Base-by-base conservation (phyloP, 2,888 invertebrate species). In the Temnothorax ravouxi region DNA sequence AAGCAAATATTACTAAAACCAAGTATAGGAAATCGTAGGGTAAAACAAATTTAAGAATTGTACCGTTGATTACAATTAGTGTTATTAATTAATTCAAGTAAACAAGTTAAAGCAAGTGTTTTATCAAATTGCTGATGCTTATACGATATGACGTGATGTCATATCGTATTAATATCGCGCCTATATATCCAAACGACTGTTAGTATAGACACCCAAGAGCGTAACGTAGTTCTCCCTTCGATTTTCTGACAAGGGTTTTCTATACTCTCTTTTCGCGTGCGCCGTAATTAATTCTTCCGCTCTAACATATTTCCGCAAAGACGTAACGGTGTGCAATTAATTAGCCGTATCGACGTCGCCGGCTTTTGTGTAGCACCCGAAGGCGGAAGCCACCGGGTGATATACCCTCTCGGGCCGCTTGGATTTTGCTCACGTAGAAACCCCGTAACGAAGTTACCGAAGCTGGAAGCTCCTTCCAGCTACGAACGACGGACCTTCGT, bases 391-490 rank as follows among this genome's bases (percentile, higher is more conserved):
- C 59, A 25, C 21, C 47, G 79, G 34, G 71, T 80, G 71, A 80
- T 80, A 80, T 38, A 71, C 71, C 79, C 71, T 71, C 25, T 80
- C 34, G 47, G 38, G 52, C 82, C 83, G 76, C 81, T 64, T 56
- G 87, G 87, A 94, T 94, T 94, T 94, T 91, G 92, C 92, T 94
- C 94, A 94, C 94, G 94, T 94, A 93, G 91, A 92, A 90, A 90
- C 87, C 89, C 87, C 88, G 87, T 93, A 93, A 94, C 90, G 85
- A 90, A 88, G 92, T 94, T 94, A 94, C 72, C 86, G 59, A 80
- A 80, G 79, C 87, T 91, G 87, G 89, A 89, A 88, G 88, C 87
- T 87, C 86, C 87, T 87, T 89, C 88, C 81, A 67, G 66, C 66
- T 67, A 87, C 80, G 84, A 84, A 50, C 71, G 71, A 88, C 89